Evolutionary conservation across 1,140 invertebrate species (phyloP).

Genomic region (Saccostrea cuccullata): DNA sequence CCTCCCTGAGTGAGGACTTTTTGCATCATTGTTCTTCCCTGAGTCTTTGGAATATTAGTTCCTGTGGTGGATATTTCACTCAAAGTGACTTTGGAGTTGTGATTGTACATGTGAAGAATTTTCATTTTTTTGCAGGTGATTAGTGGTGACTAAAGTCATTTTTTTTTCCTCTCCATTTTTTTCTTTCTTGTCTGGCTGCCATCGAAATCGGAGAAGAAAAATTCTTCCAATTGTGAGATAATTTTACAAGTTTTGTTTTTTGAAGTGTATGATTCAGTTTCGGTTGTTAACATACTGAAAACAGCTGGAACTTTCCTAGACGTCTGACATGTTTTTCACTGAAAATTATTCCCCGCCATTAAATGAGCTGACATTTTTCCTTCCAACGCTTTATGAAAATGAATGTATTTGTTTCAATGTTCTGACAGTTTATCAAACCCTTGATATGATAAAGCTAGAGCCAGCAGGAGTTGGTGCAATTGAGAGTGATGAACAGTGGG

Average conservation of each 20-base stretch:
- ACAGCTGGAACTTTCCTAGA: background rate
- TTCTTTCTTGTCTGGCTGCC: background rate
- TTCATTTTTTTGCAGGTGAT: no score
- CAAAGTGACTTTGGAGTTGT: background rate
- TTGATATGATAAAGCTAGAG: background rate
- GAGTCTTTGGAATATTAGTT: background rate
- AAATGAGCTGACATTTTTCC: background rate
- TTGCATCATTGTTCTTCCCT: background rate
- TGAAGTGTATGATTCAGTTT: constrained; percentile 29
- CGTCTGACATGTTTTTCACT: background rate
- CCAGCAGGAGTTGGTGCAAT: background rate
- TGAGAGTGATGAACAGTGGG: constrained; percentile 13
- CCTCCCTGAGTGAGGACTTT: background rate
- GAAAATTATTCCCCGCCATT: background rate
- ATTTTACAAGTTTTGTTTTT: background rate
- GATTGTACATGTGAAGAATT: background rate
- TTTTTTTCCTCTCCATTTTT: background rate
- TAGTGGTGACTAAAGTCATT: background rate
- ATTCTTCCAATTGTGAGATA: background rate
- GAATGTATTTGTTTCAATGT: constrained; percentile 15
- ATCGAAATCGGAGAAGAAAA: background rate
- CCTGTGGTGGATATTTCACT: background rate
- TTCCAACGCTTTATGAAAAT: constrained; percentile 10
- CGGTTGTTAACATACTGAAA: background rate
- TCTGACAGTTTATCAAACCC: constrained; percentile 13